Percentiles rank a stretch among this genome's conserved stretches.
phyloP scores from a whole-genome alignment of 1,140 invertebrate species.

The Panulirus ornatus region DNA sequence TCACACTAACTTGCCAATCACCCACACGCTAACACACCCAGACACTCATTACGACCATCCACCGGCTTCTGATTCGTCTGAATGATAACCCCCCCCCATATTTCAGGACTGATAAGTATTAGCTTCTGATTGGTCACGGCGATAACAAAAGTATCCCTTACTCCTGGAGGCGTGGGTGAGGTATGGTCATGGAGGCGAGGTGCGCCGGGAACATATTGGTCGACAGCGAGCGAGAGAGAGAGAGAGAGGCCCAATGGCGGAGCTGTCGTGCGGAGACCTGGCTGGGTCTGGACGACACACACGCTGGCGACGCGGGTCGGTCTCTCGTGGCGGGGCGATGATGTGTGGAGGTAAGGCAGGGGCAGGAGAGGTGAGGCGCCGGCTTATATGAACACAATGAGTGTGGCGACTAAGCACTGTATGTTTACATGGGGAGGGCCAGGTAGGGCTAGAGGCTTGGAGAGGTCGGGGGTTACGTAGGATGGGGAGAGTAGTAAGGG shows the following conservation, averaged over 20 bases:
- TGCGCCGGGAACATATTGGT: not conserved
- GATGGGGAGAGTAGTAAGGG: too few species aligned
- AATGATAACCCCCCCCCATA: slow-evolving; percentile 32
- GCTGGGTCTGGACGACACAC: too few species aligned
- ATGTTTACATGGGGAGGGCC: too few species aligned
- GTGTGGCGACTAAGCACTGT: too few species aligned
- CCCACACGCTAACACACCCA: slow-evolving; percentile 53
- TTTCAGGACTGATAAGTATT: slow-evolving; percentile 30
- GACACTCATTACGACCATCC: slow-evolving; percentile 12
- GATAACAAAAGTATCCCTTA: slow-evolving; percentile 6
- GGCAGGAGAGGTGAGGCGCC: too few species aligned
- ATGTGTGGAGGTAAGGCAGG: too few species aligned
- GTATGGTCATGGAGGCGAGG: not conserved
- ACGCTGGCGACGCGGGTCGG: too few species aligned
- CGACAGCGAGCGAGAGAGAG: not conserved
- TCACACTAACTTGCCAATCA: slow-evolving; percentile 64
- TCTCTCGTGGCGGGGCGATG: too few species aligned
- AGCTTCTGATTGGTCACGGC: slow-evolving; percentile 60
- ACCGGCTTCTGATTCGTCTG: slow-evolving; percentile 36
- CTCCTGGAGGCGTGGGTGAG: slow-evolving; percentile 27
- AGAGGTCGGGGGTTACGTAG: too few species aligned
- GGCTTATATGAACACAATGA: too few species aligned
- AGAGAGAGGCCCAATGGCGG: slow-evolving; percentile 7
- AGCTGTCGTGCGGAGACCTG: too few species aligned
- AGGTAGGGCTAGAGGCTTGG: too few species aligned